These are phyloP conservation scores for Drosophila crucigera DNA, from an alignment of 2,888 invertebrate genomes.

Conservation along the genomic window DNA sequence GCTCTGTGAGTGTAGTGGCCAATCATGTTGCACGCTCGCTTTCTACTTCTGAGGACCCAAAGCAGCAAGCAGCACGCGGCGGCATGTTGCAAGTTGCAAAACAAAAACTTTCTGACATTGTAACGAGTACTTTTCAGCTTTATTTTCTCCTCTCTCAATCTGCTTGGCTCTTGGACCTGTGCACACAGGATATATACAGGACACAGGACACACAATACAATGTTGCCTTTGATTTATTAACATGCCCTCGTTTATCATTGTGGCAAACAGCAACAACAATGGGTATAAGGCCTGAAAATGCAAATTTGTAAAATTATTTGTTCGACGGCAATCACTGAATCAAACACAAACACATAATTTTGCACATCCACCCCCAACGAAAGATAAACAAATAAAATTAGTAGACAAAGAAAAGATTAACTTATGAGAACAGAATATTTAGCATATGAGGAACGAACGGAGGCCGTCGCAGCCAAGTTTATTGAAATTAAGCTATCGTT, in stretches of 20 bases:
- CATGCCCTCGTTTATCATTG: conserved; percentile 78
- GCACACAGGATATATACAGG: conserved; percentile 29
- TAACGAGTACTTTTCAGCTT: conserved; percentile 37
- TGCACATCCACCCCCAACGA: neutral
- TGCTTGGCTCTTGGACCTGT: conserved; percentile 3
- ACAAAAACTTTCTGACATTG: conserved; percentile 64
- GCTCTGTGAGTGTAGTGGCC: conserved; percentile 61
- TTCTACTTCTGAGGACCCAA: conserved; percentile 11
- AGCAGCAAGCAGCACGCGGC: conserved; percentile 11
- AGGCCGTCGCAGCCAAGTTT: conserved; percentile 52
- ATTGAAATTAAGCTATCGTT: conserved; percentile 74
- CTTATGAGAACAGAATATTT: conserved; percentile 23
- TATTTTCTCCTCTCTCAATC: conserved; percentile 8
- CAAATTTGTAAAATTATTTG: conserved; percentile 43
- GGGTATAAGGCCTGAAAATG: conserved; percentile 65
- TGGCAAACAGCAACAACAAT: conserved; percentile 58
- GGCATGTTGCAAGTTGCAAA: conserved; percentile 38
- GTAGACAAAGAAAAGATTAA: conserved; percentile 60
- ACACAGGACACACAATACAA: conserved; percentile 42
- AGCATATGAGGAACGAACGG: conserved; percentile 36
- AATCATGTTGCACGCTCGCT: conserved; percentile 71
- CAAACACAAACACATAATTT: conserved; percentile 2
- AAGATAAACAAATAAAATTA: conserved; percentile 62
- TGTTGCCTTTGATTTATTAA: conserved; percentile 74
- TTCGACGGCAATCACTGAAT: conserved; percentile 50